phyloP scores from a whole-genome alignment of 2,888 invertebrate genomes.

The Holacanthella duospinosa region DNA sequence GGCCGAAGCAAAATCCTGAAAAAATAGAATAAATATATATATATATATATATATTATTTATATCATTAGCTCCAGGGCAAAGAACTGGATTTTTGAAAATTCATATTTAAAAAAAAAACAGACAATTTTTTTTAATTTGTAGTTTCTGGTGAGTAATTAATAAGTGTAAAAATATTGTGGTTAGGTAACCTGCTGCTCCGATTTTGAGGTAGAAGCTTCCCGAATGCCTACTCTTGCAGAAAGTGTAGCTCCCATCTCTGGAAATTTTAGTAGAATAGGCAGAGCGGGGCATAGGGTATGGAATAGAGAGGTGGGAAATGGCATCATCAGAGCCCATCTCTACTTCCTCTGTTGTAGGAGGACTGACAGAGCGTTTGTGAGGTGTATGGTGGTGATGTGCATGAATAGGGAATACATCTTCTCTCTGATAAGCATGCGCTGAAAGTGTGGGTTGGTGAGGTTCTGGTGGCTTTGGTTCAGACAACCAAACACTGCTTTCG shows the following conservation, averaged over 20 bases:
- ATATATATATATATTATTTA: too few relatives aligned
- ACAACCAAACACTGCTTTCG: constrained; percentile 16
- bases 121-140: too few relatives aligned
- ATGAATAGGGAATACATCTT: background rate
- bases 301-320: constrained; percentile 29
- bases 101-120: background rate
- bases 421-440: background rate
- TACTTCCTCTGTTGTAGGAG: constrained; percentile 21
- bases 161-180: too few relatives aligned
- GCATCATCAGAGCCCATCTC: constrained; percentile 20
- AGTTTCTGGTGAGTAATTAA: too few relatives aligned
- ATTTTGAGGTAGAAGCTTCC: constrained; percentile 63
- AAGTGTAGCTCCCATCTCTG: constrained; percentile 41
- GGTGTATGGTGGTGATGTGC: background rate
- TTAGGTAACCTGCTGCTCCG: constrained; percentile 60
- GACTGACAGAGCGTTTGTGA: constrained; percentile 14
- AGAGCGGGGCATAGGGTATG: constrained; percentile 27
- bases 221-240: constrained; percentile 57
- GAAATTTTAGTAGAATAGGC: constrained; percentile 25
- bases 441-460: background rate
- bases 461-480: constrained; percentile 8
- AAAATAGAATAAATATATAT: constrained; percentile 5
- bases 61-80: too few relatives aligned
- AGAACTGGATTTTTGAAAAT: background rate
- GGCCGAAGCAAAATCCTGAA: constrained; percentile 65